Evolutionary conservation across 1,140 invertebrate genomes (phyloP), one percentile per base, ranked within the genome.

Genomic region (Camponotus floridanus): DNA sequence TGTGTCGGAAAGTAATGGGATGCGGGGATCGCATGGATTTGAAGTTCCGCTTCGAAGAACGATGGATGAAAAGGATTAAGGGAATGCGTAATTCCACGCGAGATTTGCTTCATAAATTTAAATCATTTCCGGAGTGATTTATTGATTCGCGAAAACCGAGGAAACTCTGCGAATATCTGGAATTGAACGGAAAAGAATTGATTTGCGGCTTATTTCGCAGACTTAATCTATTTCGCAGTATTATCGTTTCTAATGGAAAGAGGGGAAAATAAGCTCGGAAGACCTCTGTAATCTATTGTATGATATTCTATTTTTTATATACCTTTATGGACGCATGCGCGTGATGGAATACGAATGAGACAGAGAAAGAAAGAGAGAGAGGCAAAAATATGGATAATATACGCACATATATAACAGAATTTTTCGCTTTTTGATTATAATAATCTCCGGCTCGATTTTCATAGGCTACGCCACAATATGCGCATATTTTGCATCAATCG

Each of bases 1-100:
- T 45, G 55, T 42, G 71, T 61, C 45, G 64, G 64, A 64, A 85
- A 85, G 87, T 89, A 89, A 85, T 89, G 39, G 79, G n/a, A 87
- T 33, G 62, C 13, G 36, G 45, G 36, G 48, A 42, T 76, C 33
- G 61, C 33, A 26, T 26, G 48, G 62, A 73, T 78, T 62, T 21
- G 31, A 45, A 45, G 31, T 39, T 15, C 4, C 26, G 26, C 3
- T 21, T n/a, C 31, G 62, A 84, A 59, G 79, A 70, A 76, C 61
- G 31, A 21, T n/a, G 51, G 9, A 59, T 33, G 21, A 73, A 71
- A 13, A 15, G 68, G 31, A 51, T 59, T 79, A 45, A 48, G 33
- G 21, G 42, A 64, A 26, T 51, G 45, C 7, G 42, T 31, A 59
- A 31, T 21, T 42, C 74, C 48, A n/a, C 13, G 57, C 36, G 59